Evolutionary conservation across 2,797 vertebrate genomes (phyloP).

Genomic region (Betta splendens): DNA sequence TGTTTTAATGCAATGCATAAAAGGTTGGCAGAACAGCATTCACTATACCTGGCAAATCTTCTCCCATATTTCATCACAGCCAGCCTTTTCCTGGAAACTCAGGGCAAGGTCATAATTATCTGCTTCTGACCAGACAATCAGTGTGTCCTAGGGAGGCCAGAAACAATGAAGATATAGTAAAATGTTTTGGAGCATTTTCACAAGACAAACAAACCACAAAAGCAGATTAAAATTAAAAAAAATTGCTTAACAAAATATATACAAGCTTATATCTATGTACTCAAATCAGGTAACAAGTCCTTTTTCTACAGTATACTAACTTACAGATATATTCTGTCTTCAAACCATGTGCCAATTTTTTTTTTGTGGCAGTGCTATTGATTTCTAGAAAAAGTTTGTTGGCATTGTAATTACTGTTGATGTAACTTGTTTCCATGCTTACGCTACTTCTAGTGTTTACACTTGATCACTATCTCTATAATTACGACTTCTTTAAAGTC

Average conservation of each 20-base stretch:
- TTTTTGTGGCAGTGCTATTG: neutral
- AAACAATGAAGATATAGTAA: constrained; percentile 13
- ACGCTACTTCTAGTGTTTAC: constrained; percentile 2
- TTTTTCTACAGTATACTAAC: neutral
- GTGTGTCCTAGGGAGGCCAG: constrained; percentile 87
- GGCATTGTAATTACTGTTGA: neutral
- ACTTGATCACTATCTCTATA: neutral
- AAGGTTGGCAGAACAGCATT: neutral
- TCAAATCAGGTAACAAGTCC: neutral
- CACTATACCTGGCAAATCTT: constrained; percentile 96
- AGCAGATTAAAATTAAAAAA: neutral
- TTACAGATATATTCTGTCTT: neutral
- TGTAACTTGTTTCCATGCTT: neutral
- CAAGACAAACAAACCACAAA: neutral
- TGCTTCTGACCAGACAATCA: constrained; percentile 99
- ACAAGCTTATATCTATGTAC: neutral
- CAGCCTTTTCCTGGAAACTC: constrained; percentile 99
- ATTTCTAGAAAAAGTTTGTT: neutral
- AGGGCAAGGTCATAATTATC: constrained; percentile 98
- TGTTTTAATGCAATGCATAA: neutral
- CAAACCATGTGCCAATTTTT: neutral
- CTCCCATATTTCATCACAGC: constrained; percentile 99
- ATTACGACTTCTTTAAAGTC: neutral
- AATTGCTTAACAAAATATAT: neutral
- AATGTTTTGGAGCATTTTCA: neutral